Base-by-base conservation (phyloP, 2,797 vertebrate genomes). In the Falco novaeseelandiae region DNA sequence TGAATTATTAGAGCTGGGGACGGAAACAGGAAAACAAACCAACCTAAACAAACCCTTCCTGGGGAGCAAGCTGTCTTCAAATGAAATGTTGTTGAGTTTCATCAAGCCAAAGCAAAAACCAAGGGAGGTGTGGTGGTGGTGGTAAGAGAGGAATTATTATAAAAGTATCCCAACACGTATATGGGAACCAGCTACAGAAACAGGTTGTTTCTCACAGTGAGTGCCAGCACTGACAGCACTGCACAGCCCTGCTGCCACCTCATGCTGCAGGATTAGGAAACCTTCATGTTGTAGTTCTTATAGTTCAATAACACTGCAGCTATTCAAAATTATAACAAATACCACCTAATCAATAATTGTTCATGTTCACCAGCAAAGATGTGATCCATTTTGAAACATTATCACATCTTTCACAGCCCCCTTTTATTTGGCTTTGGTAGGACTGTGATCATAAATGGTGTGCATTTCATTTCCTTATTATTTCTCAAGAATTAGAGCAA, bases 111-210 rank as follows among this genome's bases (percentile, higher is more conserved):
- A 34, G 26, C 46, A 90, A 63, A 95, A 92, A 26, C 46, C 32
- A 79, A 66, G 3, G 1, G 12, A 1, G 16, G 10, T 36, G 4
- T 1, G 5, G 5, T 2, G 9, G 12, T 20, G 12, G 6, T 25
- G 15, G 2, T 9, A 23, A 38, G 40, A 36, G 2, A 13, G 1
- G 2, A 59, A 42, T 55, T 59, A 40, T 13, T 7, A 54, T 34
- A 5, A 17, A 67, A 67, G 7, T 16, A 21, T 34, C 26, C 26
- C 23, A 8, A n/a, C 8, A 34, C 4, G 5, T 18, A 5, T n/a
- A 32, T 2, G 14, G 52, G 32, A 79, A 54, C 4, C 20, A 57
- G 30, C 14, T 34, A 5, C 2, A 27, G 38, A 6, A 82, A 27
- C 17, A 36, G n/a, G 20, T 7, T 36, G 4, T 38, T 34, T 51